These are phyloP conservation scores for Condylura cristata DNA, from an alignment of 2,113 vertebrate genomes.

Conservation along the genomic window DNA sequence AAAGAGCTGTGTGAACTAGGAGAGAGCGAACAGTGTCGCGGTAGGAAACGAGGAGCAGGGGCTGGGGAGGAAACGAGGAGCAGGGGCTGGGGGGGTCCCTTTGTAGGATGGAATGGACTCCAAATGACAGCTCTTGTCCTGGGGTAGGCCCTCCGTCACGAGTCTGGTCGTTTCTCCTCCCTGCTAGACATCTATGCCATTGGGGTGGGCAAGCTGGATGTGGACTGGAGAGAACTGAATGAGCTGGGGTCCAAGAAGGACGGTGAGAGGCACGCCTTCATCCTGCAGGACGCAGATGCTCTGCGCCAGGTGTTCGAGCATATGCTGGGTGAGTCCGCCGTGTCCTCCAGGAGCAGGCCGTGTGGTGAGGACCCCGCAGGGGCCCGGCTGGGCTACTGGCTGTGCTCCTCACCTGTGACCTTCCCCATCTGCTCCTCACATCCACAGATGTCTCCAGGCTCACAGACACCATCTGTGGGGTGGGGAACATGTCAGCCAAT, in stretches of 20 bases:
- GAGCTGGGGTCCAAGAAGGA: conserved; percentile 87
- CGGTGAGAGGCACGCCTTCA: conserved; percentile 86
- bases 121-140: not conserved
- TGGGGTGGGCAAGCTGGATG: conserved; percentile 84
- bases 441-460: conserved; percentile 77
- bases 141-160: not conserved
- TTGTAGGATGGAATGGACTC: not conserved
- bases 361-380: accelerated
- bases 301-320: conserved; percentile 88
- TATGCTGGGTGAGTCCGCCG: conserved; percentile 87
- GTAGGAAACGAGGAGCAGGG: not conserved
- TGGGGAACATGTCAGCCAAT: conserved; percentile 85
- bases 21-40: not conserved
- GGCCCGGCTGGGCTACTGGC: not conserved
- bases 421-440: not conserved
- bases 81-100: not conserved
- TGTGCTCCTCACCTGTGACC: not conserved
- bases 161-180: not conserved
- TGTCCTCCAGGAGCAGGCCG: accelerated
- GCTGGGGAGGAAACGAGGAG: not conserved
- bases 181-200: conserved; percentile 91
- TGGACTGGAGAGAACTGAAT: conserved; percentile 86
- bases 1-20: not conserved
- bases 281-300: conserved; percentile 70
- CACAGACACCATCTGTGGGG: conserved; percentile 86